Base-by-base conservation (phyloP, 2,797 vertebrate genomes). In the Dendrocincla tyrannina region DNA sequence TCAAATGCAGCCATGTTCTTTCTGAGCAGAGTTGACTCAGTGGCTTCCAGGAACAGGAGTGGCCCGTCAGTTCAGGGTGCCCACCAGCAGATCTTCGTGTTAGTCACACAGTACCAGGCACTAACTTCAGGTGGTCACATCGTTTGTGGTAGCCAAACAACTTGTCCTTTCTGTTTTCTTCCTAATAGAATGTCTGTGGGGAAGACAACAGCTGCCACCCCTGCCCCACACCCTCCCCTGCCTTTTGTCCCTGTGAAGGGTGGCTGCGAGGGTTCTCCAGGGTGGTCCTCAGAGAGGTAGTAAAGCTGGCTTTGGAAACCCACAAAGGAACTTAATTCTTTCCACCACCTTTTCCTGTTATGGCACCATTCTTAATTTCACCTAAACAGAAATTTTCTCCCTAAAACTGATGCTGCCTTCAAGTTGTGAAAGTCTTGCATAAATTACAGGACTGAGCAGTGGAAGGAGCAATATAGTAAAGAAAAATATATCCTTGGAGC, bases 11-110 rank as follows among this genome's bases (percentile, higher is more conserved):
- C 91, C 50, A 1, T 90, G 89, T 95, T 94, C 83, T 92, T 97
- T 94, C 85, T 80, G 92, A 92, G 91, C 93, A 89, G 85, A 41
- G 91, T 91, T 96, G 96, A 95, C 77, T 86, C 67, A 63, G 70
- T 92, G 87, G 92, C 78, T 95, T 95, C 92, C 93, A 91, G 95
- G 95, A 90, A 93, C 37, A 49, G 88, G 42, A 80, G 30, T 11
- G 42, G 63, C 67, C 44, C 59, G 68, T 87, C 11, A 5, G 94
- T 70, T 82, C 91, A 81, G 91, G 72, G 58, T 74, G 35, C 53
- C 12, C 60, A 66, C 44, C 47, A 68, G 64, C 7, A 72, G 30
- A 18, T 87, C 85, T 80, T 66, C 60, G 28, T 94, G 93, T 89
- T 10, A 92, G 74, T 91, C 74, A 28, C 24, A 22, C 32, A 25